phyloP scores from a whole-genome alignment of 2,888 invertebrate species.

The Rutpela maculata region DNA sequence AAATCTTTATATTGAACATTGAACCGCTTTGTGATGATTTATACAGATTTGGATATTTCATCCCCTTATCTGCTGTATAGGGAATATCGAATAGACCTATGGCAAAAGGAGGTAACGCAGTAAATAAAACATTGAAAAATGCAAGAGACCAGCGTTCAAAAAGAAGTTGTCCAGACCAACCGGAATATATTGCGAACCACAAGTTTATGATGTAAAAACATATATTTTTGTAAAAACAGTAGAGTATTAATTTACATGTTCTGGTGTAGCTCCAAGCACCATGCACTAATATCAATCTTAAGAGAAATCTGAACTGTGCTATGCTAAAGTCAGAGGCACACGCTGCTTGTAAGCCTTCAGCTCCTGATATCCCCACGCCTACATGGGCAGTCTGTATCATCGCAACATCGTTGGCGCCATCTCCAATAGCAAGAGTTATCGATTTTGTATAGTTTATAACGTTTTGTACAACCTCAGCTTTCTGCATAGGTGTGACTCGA shows the following conservation, averaged over 20 bases:
- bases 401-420: conserved; percentile 98
- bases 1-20: conserved; percentile 91
- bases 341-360: conserved; percentile 99
- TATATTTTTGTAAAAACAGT: conserved; percentile 99
- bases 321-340: conserved; percentile 99
- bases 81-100: conserved; percentile 98
- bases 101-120: conserved; percentile 97
- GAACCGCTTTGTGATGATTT: conserved; percentile 84
- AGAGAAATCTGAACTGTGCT: conserved; percentile 95
- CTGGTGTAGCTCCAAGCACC: conserved; percentile 99
- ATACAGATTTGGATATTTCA: conserved; percentile 82
- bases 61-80: conserved; percentile 92
- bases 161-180: conserved; percentile 99
- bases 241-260: conserved; percentile 97
- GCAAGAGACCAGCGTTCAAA: conserved; percentile 94
- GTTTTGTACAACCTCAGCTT: conserved; percentile 93
- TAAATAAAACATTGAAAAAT: conserved; percentile 97
- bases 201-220: conserved; percentile 99
- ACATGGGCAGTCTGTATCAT: conserved; percentile 99
- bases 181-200: conserved; percentile 98
- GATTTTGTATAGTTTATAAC: conserved; percentile 87
- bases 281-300: conserved; percentile 94
- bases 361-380: conserved; percentile 97
- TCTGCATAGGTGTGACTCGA: conserved; percentile 98
- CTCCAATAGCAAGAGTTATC: conserved; percentile 95